These are phyloP conservation scores for Hemibagrus guttatus DNA, from an alignment of 2,797 vertebrate genomes.

Conservation along the genomic window DNA sequence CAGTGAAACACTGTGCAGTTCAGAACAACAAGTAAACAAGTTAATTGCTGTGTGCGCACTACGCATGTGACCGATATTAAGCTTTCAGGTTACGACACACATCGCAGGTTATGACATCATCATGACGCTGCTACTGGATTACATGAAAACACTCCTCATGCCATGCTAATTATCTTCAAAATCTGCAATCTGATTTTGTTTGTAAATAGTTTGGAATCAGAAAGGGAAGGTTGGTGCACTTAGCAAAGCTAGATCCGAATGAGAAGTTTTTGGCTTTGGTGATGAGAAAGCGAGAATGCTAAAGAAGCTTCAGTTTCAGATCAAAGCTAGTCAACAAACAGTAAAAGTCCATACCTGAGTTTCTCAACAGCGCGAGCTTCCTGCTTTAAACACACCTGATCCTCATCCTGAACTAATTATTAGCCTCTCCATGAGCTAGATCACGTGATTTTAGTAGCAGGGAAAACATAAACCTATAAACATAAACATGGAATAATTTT, in stretches of 20 bases:
- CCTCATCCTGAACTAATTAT: neutral
- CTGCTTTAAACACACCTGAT: neutral
- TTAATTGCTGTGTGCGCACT: neutral
- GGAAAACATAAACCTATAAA: neutral
- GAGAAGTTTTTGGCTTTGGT: neutral
- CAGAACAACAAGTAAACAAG: constrained; percentile 23
- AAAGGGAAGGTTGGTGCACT: neutral
- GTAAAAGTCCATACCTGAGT: no score
- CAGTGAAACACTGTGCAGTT: constrained; percentile 36
- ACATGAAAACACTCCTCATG: neutral
- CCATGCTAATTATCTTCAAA: neutral
- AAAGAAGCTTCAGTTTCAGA: neutral
- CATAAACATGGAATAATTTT: neutral
- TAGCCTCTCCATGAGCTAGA: neutral
- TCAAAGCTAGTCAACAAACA: neutral
- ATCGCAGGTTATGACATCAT: neutral
- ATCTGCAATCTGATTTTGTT: neutral
- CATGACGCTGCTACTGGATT: neutral
- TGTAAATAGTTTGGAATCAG: neutral
- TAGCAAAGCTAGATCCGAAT: neutral
- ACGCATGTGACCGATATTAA: constrained; percentile 16
- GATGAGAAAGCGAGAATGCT: neutral
- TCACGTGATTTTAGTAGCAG: neutral
- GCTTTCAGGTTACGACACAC: no score
- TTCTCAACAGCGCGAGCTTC: neutral